Percentiles rank a stretch among this genome's conserved stretches.
phyloP scores from a whole-genome alignment of 2,888 invertebrate species.

The Pristionchus entomophagus region DNA sequence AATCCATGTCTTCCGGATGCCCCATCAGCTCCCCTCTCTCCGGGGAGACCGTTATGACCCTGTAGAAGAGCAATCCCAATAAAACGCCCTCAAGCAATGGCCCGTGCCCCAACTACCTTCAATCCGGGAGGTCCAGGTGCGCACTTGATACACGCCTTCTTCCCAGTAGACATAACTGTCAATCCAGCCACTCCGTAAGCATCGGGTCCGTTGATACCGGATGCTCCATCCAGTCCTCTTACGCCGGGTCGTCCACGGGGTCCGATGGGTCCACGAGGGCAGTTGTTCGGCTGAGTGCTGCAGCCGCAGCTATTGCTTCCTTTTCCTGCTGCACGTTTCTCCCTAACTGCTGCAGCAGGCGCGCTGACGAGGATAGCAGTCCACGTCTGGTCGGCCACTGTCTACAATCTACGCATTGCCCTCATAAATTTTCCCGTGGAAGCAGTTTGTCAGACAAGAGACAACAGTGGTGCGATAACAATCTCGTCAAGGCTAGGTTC shows the following conservation, averaged over 20 bases:
- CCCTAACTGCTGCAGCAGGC: not conserved
- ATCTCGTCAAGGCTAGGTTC: not conserved
- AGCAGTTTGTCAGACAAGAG: not conserved
- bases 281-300: not conserved
- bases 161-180: not conserved
- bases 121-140: not conserved
- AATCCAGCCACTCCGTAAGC: not conserved
- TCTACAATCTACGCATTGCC: not conserved
- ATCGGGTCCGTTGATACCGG: conserved; percentile 48
- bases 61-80: not conserved
- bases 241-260: conserved; percentile 24
- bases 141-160: not conserved
- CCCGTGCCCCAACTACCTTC: too few relatives aligned
- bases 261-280: conserved; percentile 25
- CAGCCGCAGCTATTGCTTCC: not conserved
- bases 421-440: not conserved
- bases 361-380: not conserved
- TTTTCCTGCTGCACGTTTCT: not conserved
- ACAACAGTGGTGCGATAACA: not conserved
- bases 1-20: not conserved
- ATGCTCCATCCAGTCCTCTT: conserved; percentile 46
- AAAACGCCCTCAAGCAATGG: too few relatives aligned
- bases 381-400: conserved; percentile 6
- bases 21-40: not conserved
- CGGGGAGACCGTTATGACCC: not conserved